Evolutionary conservation across 2,113 vertebrate genomes (phyloP).

Genomic region (Fulica atra): DNA sequence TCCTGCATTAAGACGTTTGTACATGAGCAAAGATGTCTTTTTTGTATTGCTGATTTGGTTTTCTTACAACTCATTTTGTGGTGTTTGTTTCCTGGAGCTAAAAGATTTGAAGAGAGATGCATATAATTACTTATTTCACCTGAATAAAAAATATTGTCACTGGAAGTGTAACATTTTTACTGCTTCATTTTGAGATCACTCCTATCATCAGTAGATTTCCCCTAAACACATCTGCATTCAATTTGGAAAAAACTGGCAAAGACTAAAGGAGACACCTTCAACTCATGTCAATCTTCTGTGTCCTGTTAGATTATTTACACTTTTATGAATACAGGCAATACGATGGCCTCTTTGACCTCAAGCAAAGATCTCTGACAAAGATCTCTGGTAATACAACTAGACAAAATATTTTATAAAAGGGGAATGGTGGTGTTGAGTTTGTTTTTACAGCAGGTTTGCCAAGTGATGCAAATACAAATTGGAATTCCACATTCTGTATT

Average conservation of each 20-base stretch:
- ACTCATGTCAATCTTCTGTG: constrained; percentile 50
- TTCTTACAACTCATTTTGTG: background rate
- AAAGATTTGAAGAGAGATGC: background rate
- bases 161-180: constrained; percentile 4
- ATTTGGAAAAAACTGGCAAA: constrained; percentile 63
- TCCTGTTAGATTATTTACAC: constrained; percentile 57
- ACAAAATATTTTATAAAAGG: constrained; percentile 68
- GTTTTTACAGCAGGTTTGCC: constrained; percentile 54
- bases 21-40: background rate
- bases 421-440: constrained; percentile 55
- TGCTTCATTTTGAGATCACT: constrained; percentile 24
- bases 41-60: background rate
- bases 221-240: constrained; percentile 70
- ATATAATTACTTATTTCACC: constrained; percentile 72
- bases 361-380: constrained; percentile 56
- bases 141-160: constrained; percentile 69
- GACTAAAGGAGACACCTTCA: constrained; percentile 29
- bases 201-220: constrained; percentile 14
- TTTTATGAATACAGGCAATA: constrained; percentile 43
- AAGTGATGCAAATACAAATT: constrained; percentile 69
- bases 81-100: background rate
- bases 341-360: constrained; percentile 52
- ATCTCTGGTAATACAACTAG: constrained; percentile 63
- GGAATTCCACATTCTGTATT: constrained; percentile 60
- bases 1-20: background rate